Conservation (phyloP, 2,113 vertebrate genomes). For the Prionailurus bengalensis region DNA sequence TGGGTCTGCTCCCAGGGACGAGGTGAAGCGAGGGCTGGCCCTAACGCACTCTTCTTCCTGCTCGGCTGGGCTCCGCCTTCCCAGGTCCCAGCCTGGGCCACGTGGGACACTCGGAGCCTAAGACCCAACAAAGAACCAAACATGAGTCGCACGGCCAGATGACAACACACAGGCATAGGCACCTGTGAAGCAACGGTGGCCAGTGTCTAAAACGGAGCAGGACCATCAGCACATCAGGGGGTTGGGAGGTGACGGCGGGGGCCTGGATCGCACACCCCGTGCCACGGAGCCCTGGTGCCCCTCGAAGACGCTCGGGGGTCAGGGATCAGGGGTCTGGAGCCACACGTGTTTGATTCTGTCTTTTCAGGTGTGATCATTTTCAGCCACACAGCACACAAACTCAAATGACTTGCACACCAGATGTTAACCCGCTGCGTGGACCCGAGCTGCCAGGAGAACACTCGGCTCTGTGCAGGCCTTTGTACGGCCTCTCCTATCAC, state of each 20-base stretch:
- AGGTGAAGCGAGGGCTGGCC: neutral
- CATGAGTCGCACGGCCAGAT: accelerated
- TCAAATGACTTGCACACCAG: neutral
- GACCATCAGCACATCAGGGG: accelerated
- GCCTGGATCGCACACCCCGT: neutral
- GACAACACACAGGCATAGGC: neutral
- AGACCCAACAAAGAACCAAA: neutral
- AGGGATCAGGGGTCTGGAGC: neutral
- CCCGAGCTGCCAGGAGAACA: neutral
- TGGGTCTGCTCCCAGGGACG: neutral
- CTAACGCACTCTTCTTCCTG: neutral
- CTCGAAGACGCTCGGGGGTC: neutral
- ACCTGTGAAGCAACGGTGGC: accelerated
- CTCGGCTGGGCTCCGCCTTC: neutral
- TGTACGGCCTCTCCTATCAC: neutral
- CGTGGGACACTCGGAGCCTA: neutral
- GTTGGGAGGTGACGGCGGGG: neutral
- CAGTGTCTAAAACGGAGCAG: neutral
- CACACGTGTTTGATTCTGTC: neutral
- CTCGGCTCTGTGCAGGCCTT: neutral
- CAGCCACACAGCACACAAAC: neutral
- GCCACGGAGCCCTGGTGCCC: neutral
- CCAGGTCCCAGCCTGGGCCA: neutral
- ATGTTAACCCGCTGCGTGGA: neutral
- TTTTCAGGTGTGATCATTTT: neutral